Conservation (phyloP, 2,797 vertebrate genomes). For the Manis crassicaudata region DNA sequence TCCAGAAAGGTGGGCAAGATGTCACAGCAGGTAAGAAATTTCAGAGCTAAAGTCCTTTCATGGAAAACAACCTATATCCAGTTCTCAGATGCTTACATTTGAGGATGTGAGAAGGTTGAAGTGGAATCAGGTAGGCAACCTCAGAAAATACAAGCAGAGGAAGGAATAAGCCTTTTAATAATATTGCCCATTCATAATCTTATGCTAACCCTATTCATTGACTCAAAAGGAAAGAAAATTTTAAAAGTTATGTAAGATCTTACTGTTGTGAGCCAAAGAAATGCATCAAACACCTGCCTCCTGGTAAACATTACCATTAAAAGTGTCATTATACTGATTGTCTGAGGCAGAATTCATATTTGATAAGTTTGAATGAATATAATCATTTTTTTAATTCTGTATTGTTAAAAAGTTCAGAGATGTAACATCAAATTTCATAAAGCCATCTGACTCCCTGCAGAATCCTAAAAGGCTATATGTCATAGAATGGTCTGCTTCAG, state of each 20-base stretch:
- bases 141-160: neutral
- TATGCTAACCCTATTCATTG: neutral
- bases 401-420: neutral
- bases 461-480: neutral
- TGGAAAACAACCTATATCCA: neutral
- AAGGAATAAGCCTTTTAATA: neutral
- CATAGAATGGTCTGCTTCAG: neutral
- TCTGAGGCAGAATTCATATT: slow-evolving; percentile 29
- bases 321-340: neutral
- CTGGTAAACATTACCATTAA: neutral
- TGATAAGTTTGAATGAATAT: neutral
- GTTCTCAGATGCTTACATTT: neutral
- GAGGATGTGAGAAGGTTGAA: neutral
- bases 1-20: neutral
- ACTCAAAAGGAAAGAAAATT: neutral
- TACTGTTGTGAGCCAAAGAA: neutral
- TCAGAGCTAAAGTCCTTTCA: neutral
- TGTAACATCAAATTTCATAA: neutral
- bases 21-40: neutral
- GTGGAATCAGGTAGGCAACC: neutral
- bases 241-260: neutral
- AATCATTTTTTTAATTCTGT: neutral
- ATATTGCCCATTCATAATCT: neutral
- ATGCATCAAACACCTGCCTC: neutral
- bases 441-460: neutral